Base-by-base conservation (phyloP, 2,113 vertebrate species). In the Reinhardtius hippoglossoides region DNA sequence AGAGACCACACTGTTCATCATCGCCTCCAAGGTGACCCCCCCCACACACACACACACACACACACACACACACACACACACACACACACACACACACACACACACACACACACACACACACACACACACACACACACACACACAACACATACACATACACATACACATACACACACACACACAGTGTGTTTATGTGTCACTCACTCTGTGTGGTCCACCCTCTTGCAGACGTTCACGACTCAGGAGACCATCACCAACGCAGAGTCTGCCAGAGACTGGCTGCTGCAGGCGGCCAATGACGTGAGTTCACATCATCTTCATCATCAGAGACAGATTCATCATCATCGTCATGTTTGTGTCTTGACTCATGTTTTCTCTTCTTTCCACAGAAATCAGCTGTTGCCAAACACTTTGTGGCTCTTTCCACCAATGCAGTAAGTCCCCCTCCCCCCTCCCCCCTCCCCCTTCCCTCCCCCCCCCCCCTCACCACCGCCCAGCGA, bases 181-280 rank as follows among this genome's bases (percentile, higher is more conserved):
- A 27, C 2, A 27, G 0, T 37, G 35, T 7, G 35, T 37, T 37
- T 7, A 9, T 37, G 37, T 40, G 37, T 40, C 37, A 40, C 31
- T 6, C 31, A 7, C 58, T 26, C 4, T 26, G 4, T 74, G 20
- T 1, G 1, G 1, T 48, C 2, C 48, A 1, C 15, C 20, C 10
- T 4, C 80, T 4, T 7, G 21, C 86, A 99, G 98, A 99, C 98
- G 1, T 99, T 99, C 71, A 99, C 98, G 82, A 99, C 98, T 1
- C 98, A 99, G 83, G 98, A 99, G 92, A 99, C 98, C n/a, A 99
- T 99, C 92, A 99, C 98, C 2, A 99, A 99, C 0, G 98, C 98
- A 0, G 97, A 98, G 88, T 99, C 98, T 0, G 98, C 97, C 6
- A 97, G 95, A 71, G 98, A 99, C 31, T 99, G 98, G 98, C 96